Evolutionary conservation across 2,888 invertebrate species (phyloP), one percentile per base, ranked within the genome.

Genomic region (Sarcophaga subvicina): DNA sequence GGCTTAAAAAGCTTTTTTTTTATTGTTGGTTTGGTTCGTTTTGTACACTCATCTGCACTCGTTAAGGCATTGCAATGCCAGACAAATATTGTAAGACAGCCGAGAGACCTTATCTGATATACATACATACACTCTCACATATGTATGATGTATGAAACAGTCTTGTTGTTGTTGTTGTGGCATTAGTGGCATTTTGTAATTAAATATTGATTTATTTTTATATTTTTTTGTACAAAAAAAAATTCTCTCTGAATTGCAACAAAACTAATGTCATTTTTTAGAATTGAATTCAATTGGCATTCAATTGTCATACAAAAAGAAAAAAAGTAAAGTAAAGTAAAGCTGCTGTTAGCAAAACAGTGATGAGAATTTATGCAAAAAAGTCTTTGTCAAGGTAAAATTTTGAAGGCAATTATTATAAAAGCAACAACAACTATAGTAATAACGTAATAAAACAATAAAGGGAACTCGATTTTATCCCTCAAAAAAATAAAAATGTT

Each of bases 361-460:
- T 4, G 59, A 17, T 1, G 59, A 14, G 17, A 72, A 80, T 37
- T 59, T 60, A 71, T 60, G 70, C 59, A 20, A 64, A 37, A 37
- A 82, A 77, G 77, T 71, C 82, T 77, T 82, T 70, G 71, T 77
- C 71, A 82, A 76, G 76, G 77, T 76, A 82, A 82, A 70, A 76
- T 17, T 64, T 25, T 4, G 22, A n/a, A 37, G 47, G 22, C 54
- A 54, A 75, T 49, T 17, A 10, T 27, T 76, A 27, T 25, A 11
- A 54, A 20, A 6, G 11, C 20, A 25, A 59, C 45, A 75, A 4
- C 25, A n/a, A 27, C 47, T 4, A 10, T 17, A 73, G 62, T 60
- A 8, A 47, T 8, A 11, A 67, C 67, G n/a, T n/a, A 17, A 64
- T 10, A 37, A 2, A 37, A 37, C 6, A 6, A 37, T 37, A 37